Evolutionary conservation across 2,797 vertebrate genomes (phyloP).

Genomic region (Phrynocephalus guinanensis): DNA sequence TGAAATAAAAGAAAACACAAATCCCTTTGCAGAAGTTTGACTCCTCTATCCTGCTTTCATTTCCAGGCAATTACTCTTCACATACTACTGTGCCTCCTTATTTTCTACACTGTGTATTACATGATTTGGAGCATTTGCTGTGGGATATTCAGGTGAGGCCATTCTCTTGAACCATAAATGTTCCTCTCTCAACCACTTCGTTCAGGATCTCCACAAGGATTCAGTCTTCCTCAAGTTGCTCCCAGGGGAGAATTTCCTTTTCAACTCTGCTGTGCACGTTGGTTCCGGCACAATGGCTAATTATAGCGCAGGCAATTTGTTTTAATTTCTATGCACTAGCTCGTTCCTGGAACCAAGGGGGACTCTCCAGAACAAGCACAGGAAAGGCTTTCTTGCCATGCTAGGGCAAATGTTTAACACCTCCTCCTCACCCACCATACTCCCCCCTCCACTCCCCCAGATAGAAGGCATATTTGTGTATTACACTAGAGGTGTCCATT

Average conservation of each 20-base stretch:
- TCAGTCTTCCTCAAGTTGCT: neutral
- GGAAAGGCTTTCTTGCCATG: neutral
- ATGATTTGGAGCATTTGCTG: conserved; percentile 82
- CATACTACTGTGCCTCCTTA: conserved; percentile 77
- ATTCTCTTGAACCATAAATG: neutral
- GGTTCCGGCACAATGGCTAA: neutral
- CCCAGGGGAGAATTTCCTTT: neutral
- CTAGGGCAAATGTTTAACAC: no score
- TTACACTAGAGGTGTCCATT: no score
- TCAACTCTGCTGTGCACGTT: neutral
- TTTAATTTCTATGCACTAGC: conserved; percentile 5
- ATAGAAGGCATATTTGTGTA: no score
- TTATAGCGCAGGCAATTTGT: neutral
- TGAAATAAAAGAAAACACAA: neutral
- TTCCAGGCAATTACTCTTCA: conserved; percentile 76
- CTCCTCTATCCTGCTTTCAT: neutral
- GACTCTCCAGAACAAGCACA: neutral
- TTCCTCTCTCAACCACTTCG: neutral
- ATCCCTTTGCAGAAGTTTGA: neutral
- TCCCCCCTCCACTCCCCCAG: no score
- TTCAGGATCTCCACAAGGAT: neutral
- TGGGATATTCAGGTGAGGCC: conserved; percentile 80
- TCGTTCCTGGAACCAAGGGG: neutral
- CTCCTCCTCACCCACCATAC: no score
- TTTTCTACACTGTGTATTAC: conserved; percentile 83